Conservation (phyloP, 2,797 vertebrate genomes). For the Poecilia velifera region DNA sequence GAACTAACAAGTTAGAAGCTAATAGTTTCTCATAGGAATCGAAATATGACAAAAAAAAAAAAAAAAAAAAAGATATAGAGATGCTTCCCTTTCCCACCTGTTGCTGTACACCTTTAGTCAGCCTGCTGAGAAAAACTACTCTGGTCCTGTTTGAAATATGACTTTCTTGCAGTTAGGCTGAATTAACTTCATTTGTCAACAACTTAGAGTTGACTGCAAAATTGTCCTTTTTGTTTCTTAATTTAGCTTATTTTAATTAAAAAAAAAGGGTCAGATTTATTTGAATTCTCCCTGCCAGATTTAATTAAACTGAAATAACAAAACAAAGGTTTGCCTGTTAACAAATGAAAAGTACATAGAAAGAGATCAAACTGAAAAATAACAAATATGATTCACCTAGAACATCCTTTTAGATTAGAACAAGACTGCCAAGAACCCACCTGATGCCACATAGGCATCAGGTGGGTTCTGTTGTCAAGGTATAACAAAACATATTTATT, state of each 20-base stretch:
- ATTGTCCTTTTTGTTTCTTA: background rate
- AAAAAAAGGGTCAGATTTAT: background rate
- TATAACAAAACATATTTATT: background rate
- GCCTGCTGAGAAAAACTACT: background rate
- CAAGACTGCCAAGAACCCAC: background rate
- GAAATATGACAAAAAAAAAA: background rate
- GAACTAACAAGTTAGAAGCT: background rate
- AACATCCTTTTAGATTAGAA: background rate
- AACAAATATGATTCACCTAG: background rate
- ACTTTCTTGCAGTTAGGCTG: background rate
- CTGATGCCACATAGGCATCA: background rate
- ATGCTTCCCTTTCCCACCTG: background rate
- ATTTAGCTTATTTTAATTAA: background rate
- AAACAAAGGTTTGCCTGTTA: background rate
- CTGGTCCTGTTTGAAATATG: background rate
- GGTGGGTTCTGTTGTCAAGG: background rate
- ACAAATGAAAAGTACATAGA: background rate
- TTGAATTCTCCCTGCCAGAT: background rate
- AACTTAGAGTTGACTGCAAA: no score
- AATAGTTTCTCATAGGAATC: background rate
- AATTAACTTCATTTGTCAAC: background rate
- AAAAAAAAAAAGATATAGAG: background rate
- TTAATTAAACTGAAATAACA: background rate
- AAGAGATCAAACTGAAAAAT: background rate
- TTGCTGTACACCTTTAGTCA: background rate